Evolutionary conservation across 2,113 vertebrate species (phyloP).

Genomic region (Nyctereutes procyonoides): DNA sequence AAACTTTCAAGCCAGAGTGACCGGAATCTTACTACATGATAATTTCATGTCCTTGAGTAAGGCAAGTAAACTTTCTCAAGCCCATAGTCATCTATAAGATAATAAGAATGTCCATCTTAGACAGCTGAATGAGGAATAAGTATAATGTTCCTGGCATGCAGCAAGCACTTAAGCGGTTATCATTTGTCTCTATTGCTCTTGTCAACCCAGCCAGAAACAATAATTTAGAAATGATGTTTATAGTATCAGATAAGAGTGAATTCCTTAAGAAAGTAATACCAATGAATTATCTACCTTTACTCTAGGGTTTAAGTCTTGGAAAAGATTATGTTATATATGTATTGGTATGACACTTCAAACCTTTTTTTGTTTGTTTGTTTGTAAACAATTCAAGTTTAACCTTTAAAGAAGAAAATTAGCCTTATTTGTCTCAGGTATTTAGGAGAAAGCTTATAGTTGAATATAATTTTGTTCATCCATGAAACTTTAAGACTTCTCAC

Average conservation of each 20-base stretch:
- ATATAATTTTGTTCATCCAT: not conserved
- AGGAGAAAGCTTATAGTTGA: not conserved
- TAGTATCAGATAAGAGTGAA: not conserved
- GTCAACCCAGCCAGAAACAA: slow-evolving; percentile 15
- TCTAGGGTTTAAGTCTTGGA: not conserved
- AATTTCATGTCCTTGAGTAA: not conserved
- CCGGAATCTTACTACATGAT: not conserved
- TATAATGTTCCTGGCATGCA: not conserved
- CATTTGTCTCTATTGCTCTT: slow-evolving; percentile 52
- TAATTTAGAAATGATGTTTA: slow-evolving; percentile 14
- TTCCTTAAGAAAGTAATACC: not conserved
- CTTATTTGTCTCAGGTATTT: not conserved
- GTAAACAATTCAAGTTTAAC: not conserved
- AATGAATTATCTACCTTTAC: not conserved
- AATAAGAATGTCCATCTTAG: not conserved
- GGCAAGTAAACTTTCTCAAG: not conserved
- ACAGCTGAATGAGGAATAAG: not conserved
- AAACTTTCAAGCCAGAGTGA: not conserved
- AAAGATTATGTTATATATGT: not conserved
- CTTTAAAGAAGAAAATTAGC: not conserved
- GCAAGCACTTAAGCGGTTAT: not conserved
- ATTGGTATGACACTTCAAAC: not conserved
- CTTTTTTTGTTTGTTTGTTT: not conserved
- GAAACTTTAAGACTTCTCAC: not conserved
- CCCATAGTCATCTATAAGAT: not conserved